Conservation (phyloP, 2,797 vertebrate species). For the Rhyacichthys aspro region DNA sequence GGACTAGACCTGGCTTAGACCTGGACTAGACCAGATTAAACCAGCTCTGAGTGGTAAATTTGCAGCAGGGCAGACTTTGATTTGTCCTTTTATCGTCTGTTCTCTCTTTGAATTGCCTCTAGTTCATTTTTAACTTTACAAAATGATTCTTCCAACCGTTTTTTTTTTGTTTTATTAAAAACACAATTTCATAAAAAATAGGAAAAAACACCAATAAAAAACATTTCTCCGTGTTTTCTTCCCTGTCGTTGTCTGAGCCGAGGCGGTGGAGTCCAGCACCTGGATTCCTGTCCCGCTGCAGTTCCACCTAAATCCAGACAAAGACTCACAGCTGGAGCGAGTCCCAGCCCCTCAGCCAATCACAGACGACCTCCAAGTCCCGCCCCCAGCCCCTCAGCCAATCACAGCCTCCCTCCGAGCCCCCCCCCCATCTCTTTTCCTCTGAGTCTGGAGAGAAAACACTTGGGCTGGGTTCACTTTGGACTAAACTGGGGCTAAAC, state of each 20-base stretch:
- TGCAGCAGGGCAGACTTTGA: too few species aligned
- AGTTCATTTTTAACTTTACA: too few species aligned
- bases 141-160: too few species aligned
- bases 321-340: conserved; percentile 6
- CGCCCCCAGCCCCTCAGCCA: background rate
- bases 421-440: background rate
- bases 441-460: background rate
- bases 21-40: too few species aligned
- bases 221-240: background rate
- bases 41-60: too few species aligned
- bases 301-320: conserved; percentile 9
- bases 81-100: too few species aligned
- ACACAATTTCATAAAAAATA: background rate
- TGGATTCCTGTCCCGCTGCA: background rate
- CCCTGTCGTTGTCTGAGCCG: background rate
- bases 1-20: too few species aligned
- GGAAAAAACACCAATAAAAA: background rate
- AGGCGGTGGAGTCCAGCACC: background rate
- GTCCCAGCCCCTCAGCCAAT: background rate
- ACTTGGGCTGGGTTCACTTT: conserved; percentile 7
- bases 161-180: too few species aligned
- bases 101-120: too few species aligned
- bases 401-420: background rate
- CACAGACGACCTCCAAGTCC: conserved; percentile 1
- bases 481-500: background rate